phyloP scores from a whole-genome alignment of 2,888 invertebrate species.

The Cartodere bifasciata region DNA sequence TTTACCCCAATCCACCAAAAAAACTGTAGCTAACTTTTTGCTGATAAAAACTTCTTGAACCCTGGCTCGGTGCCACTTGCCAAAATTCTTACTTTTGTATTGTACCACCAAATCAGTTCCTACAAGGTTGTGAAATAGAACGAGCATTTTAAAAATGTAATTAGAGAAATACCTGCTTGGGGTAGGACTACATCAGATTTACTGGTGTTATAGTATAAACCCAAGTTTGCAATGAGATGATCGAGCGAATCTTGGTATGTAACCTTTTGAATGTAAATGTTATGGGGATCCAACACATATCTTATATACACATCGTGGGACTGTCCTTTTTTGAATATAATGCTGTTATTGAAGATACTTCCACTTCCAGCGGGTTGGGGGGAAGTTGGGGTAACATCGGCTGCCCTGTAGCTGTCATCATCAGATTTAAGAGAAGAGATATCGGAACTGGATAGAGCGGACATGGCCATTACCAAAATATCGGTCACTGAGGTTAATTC shows the following conservation, averaged over 20 bases:
- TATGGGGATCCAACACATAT: slow-evolving; percentile 47
- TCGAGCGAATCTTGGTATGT: too few relatives aligned
- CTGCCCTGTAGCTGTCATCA: too few relatives aligned
- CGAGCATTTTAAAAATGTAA: slow-evolving; percentile 1
- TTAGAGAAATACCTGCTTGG: neutral
- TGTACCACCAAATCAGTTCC: slow-evolving; percentile 43
- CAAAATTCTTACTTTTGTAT: slow-evolving; percentile 25
- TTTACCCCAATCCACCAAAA: slow-evolving; percentile 52
- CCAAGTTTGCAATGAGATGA: too few relatives aligned
- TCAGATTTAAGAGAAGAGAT: too few relatives aligned
- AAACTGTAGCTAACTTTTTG: slow-evolving; percentile 39
- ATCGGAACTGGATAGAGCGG: too few relatives aligned
- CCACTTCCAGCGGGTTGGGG: too few relatives aligned
- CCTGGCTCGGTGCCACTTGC: slow-evolving; percentile 47
- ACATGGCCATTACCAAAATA: slow-evolving; percentile 30
- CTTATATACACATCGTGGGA: slow-evolving; percentile 42
- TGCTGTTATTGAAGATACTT: slow-evolving; percentile 22
- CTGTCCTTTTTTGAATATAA: slow-evolving; percentile 29
- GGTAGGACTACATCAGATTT: too few relatives aligned
- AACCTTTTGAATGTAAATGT: slow-evolving; percentile 54
- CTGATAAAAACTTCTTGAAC: slow-evolving; percentile 37
- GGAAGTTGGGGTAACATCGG: too few relatives aligned
- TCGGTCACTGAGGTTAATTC: slow-evolving; percentile 33
- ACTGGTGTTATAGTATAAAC: too few relatives aligned
- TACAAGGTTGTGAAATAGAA: slow-evolving; percentile 24